Conservation (phyloP, 1,140 invertebrate species). For the Caerostris darwini region DNA sequence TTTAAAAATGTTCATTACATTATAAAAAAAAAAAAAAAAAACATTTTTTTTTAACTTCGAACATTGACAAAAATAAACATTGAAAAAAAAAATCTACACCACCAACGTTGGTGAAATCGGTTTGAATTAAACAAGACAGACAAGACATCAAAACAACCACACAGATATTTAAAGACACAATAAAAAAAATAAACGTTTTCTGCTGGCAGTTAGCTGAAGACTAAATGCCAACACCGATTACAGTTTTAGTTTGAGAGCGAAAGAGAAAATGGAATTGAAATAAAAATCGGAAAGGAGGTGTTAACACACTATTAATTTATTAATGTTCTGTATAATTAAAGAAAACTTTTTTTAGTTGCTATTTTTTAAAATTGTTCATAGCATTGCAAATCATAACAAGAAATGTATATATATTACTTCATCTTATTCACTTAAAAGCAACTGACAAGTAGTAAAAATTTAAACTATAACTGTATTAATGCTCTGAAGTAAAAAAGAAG, state of each 20-base stretch:
- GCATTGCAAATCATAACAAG: too few species aligned
- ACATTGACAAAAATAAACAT: neutral
- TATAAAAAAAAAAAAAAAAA: too few species aligned
- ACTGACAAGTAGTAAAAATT: too few species aligned
- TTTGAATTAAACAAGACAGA: neutral
- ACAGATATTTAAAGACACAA: neutral
- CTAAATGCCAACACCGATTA: slow-evolving; percentile 58
- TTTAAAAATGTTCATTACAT: too few species aligned
- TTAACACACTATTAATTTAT: too few species aligned
- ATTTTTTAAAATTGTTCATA: too few species aligned
- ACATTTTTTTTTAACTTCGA: neutral
- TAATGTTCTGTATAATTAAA: too few species aligned
- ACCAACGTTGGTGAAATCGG: neutral
- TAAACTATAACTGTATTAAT: too few species aligned
- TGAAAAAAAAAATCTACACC: neutral
- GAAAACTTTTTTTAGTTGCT: too few species aligned
- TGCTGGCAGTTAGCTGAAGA: neutral
- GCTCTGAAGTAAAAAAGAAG: too few species aligned
- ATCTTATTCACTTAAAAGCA: too few species aligned
- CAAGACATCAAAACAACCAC: neutral
- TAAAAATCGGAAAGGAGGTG: slow-evolving; percentile 19
- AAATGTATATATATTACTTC: too few species aligned
- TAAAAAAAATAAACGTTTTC: neutral
- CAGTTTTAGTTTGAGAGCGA: neutral
- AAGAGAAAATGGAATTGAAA: slow-evolving; percentile 38